Percentiles rank a stretch among this genome's conserved stretches.
Evolutionary conservation across 2,113 vertebrate genomes (phyloP).

Genomic region (Forbesichthys agassizii): DNA sequence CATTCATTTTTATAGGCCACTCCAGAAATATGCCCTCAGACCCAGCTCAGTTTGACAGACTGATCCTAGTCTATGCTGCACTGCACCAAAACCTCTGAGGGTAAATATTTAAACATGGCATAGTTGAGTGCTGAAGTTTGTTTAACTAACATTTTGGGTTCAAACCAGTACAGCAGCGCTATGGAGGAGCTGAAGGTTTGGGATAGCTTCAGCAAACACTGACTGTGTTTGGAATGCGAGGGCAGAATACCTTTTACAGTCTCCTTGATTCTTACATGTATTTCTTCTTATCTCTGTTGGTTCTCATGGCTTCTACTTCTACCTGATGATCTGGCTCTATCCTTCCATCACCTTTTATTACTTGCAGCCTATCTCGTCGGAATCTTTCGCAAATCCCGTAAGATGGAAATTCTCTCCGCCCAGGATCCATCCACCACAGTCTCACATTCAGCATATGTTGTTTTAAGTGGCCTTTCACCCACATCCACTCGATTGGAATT

Average conservation of each 20-base stretch:
- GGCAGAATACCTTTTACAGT: background rate
- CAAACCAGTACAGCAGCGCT: conserved; percentile 47
- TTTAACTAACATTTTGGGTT: conserved; percentile 62
- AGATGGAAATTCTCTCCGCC: background rate
- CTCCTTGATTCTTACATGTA: background rate
- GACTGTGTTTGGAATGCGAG: background rate
- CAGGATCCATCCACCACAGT: background rate
- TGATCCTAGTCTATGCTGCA: conserved; percentile 42
- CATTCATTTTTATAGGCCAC: conserved; percentile 17
- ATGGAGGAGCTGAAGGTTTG: conserved; percentile 24
- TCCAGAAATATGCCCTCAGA: conserved; percentile 10
- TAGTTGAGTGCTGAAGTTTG: conserved; percentile 62
- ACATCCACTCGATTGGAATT: conserved; percentile 3
- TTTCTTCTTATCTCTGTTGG: background rate
- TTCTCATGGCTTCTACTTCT: background rate
- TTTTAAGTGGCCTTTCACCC: conserved; percentile 10
- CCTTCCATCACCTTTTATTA: background rate
- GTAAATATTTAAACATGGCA: conserved; percentile 74
- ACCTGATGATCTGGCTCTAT: background rate
- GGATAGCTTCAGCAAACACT: background rate
- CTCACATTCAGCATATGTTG: conserved; percentile 23
- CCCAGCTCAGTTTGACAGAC: conserved; percentile 31
- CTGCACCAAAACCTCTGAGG: conserved; percentile 39
- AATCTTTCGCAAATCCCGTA: background rate
- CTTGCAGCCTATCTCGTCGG: background rate